Conservation (phyloP, 2,888 invertebrate species). For the Hanleya hanleyi region DNA sequence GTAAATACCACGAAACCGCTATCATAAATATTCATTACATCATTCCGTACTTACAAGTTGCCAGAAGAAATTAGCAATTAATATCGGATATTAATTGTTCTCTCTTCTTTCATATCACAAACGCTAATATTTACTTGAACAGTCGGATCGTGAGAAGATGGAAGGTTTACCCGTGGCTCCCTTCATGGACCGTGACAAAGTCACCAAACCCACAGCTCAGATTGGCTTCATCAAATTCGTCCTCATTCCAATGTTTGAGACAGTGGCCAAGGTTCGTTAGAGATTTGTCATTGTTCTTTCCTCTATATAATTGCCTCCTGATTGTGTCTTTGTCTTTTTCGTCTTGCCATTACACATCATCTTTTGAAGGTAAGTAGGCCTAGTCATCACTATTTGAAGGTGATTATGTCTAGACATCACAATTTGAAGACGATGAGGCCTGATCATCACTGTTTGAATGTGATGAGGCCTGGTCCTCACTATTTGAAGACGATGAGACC, state of each 20-base stretch:
- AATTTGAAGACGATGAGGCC: too few relatives aligned
- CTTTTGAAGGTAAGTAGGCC: too few relatives aligned
- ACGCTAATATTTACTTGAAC: slow-evolving; percentile 14
- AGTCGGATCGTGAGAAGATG: slow-evolving; percentile 74
- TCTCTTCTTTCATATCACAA: neutral
- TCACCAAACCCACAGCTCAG: slow-evolving; percentile 73
- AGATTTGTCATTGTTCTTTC: neutral
- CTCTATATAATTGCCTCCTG: neutral
- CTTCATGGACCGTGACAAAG: slow-evolving; percentile 74
- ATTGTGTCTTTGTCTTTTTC: too few relatives aligned
- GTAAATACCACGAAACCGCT: neutral
- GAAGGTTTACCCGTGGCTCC: slow-evolving; percentile 74
- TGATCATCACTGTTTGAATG: too few relatives aligned
- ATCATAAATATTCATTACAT: too few relatives aligned
- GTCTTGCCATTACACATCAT: too few relatives aligned
- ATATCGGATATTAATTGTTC: neutral
- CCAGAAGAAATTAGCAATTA: too few relatives aligned
- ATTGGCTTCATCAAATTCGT: slow-evolving; percentile 74
- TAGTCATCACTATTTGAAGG: too few relatives aligned
- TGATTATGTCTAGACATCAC: too few relatives aligned
- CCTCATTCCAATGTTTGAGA: slow-evolving; percentile 73
- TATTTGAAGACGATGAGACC: too few relatives aligned
- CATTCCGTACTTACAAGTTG: too few relatives aligned
- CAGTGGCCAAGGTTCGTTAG: slow-evolving; percentile 61
- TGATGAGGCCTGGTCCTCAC: too few relatives aligned